phyloP scores from a whole-genome alignment of 2,797 vertebrate genomes.

The Hemitrygon akajei region DNA sequence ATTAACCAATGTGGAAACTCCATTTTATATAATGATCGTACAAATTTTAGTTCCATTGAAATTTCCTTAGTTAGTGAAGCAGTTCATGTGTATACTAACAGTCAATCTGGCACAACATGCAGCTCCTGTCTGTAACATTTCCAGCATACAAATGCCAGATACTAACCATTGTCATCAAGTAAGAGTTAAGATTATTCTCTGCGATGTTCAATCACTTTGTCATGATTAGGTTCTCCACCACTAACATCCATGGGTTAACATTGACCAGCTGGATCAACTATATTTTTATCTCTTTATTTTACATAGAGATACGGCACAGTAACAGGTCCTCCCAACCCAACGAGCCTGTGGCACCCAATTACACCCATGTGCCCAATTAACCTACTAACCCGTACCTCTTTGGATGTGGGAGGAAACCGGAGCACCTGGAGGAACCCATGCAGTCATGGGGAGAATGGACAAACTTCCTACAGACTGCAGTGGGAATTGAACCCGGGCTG shows the following conservation, averaged over 20 bases:
- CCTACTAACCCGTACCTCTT: too few species aligned
- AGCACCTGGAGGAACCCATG: too few species aligned
- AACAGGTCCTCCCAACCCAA: too few species aligned
- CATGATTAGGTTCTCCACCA: not conserved
- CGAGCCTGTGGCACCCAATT: too few species aligned
- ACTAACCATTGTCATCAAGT: not conserved
- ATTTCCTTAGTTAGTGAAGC: not conserved
- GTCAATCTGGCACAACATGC: not conserved
- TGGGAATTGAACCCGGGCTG: too few species aligned
- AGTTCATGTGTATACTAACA: not conserved
- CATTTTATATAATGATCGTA: not conserved
- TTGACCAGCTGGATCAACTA: not conserved
- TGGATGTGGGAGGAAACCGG: too few species aligned
- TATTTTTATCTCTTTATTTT: too few species aligned
- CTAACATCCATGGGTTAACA: not conserved
- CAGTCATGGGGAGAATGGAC: too few species aligned
- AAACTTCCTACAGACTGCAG: too few species aligned
- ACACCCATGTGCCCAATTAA: too few species aligned
- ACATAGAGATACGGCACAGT: too few species aligned
- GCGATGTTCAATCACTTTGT: not conserved
- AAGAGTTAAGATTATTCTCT: not conserved
- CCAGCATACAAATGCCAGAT: not conserved
- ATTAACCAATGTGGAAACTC: not conserved
- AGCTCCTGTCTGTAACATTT: not conserved
- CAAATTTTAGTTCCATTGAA: not conserved